These are phyloP conservation scores for Halotydeus destructor DNA, from an alignment of 1,140 invertebrate species.

Conservation along the genomic window DNA sequence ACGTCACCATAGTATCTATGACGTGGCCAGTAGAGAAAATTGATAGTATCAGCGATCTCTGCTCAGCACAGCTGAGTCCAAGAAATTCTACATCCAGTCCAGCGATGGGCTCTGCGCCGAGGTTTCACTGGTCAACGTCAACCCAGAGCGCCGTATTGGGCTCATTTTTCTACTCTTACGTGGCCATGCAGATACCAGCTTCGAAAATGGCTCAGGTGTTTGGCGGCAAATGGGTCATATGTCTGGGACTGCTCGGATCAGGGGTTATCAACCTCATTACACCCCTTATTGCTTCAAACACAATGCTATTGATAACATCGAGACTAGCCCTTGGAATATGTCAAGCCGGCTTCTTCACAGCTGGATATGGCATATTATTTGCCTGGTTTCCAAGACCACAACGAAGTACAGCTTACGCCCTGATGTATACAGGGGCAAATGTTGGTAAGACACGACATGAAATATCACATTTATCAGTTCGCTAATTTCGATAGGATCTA, in stretches of 20 bases:
- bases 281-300: slow-evolving; percentile 11
- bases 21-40: too few species aligned
- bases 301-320: slow-evolving; percentile 7
- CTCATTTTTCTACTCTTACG: slow-evolving; percentile 67
- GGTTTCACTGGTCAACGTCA: slow-evolving; percentile 14
- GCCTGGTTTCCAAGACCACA: slow-evolving; percentile 17
- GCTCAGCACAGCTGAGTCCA: too few species aligned
- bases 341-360: slow-evolving; percentile 22
- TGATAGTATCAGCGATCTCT: too few species aligned
- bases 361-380: slow-evolving; percentile 22
- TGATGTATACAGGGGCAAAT: too few species aligned
- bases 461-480: too few species aligned
- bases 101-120: too few species aligned
- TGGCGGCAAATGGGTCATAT: slow-evolving; percentile 48
- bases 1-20: too few species aligned
- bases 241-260: slow-evolving; percentile 5
- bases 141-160: slow-evolving; percentile 39
- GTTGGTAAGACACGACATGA: too few species aligned
- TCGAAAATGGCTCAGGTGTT: slow-evolving; percentile 50
- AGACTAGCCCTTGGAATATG: slow-evolving; percentile 8
- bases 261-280: slow-evolving; percentile 12
- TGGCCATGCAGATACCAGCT: slow-evolving; percentile 57
- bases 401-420: too few species aligned
- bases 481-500: slow-evolving; percentile 19
- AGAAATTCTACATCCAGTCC: too few species aligned